These are phyloP conservation scores for Leptopilina boulardi DNA, from an alignment of 1,140 invertebrate genomes.

Conservation along the genomic window DNA sequence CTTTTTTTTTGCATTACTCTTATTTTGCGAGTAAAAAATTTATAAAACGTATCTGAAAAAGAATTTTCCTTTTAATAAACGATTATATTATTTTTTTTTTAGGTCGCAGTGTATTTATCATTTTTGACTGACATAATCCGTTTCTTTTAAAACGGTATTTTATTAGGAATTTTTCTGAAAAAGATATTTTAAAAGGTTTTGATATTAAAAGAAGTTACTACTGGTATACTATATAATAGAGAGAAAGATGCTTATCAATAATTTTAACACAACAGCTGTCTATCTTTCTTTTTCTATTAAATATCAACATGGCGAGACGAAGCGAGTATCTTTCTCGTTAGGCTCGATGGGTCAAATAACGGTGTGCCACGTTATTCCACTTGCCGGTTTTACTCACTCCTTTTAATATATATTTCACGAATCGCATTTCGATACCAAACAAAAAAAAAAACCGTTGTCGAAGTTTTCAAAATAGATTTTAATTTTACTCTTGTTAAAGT, in stretches of 20 bases:
- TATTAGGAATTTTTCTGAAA: too few species aligned
- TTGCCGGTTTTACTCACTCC: constrained; percentile 23
- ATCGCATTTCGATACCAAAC: constrained; percentile 3
- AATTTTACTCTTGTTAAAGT: neutral
- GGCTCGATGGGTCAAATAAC: constrained; percentile 30
- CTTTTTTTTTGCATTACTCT: too few species aligned
- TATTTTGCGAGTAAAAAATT: too few species aligned
- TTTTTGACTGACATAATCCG: too few species aligned
- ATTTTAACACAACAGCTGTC: constrained; percentile 7
- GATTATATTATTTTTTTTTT: too few species aligned
- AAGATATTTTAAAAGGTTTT: too few species aligned
- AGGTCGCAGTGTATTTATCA: too few species aligned
- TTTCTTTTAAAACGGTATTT: too few species aligned
- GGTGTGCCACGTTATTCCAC: constrained; percentile 29
- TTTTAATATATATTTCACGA: constrained; percentile 18
- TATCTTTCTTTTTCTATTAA: constrained; percentile 3
- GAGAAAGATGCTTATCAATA: neutral
- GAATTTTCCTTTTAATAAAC: too few species aligned
- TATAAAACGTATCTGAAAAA: too few species aligned
- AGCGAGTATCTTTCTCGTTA: constrained; percentile 20
- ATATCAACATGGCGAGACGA: constrained; percentile 9
- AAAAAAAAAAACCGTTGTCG: neutral
- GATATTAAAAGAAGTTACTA: too few species aligned
- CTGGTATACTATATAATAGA: neutral
- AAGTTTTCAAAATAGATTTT: neutral